Evolutionary conservation across 2,888 invertebrate genomes (phyloP).

Genomic region (Drosophila lacicola): DNA sequence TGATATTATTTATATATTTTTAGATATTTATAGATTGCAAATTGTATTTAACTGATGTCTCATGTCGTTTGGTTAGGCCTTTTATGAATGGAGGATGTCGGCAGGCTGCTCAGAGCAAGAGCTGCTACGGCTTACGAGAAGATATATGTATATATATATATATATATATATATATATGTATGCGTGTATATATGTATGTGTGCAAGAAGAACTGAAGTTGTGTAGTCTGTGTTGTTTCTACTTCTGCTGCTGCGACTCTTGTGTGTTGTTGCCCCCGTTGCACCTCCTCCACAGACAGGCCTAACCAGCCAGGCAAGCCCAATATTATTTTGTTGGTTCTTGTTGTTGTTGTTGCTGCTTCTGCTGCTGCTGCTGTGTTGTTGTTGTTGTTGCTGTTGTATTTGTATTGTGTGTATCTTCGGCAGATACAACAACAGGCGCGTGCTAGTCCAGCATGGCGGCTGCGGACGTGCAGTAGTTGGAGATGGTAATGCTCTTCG

Average conservation of each 20-base stretch:
- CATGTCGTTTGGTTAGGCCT: slow-evolving; percentile 81
- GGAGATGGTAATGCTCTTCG: slow-evolving; percentile 40
- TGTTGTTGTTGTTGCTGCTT: slow-evolving; percentile 10
- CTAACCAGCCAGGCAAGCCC: slow-evolving; percentile 80
- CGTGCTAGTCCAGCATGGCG: slow-evolving; percentile 73
- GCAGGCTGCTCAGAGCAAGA: slow-evolving; percentile 73
- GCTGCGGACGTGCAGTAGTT: slow-evolving; percentile 41
- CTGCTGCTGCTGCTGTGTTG: slow-evolving; percentile 9
- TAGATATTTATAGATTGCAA: slow-evolving; percentile 26
- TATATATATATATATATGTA: slow-evolving; percentile 2
- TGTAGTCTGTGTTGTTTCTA: slow-evolving; percentile 34
- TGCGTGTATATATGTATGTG: background rate
- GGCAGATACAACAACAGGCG: slow-evolving; percentile 55
- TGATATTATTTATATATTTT: slow-evolving; percentile 36
- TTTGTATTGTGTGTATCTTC: slow-evolving; percentile 50
- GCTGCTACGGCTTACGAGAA: slow-evolving; percentile 9
- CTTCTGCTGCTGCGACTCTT: slow-evolving; percentile 26
- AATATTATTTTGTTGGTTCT: slow-evolving; percentile 15
- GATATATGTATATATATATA: background rate
- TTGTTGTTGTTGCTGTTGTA: slow-evolving; percentile 19
- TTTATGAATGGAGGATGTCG: slow-evolving; percentile 84
- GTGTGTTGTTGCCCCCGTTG: slow-evolving; percentile 79
- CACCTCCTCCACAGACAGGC: slow-evolving; percentile 85
- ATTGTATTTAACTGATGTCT: slow-evolving; percentile 22
- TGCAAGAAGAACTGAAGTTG: slow-evolving; percentile 17